Conservation (phyloP, 2,113 vertebrate species). For the Tor tambroides region DNA sequence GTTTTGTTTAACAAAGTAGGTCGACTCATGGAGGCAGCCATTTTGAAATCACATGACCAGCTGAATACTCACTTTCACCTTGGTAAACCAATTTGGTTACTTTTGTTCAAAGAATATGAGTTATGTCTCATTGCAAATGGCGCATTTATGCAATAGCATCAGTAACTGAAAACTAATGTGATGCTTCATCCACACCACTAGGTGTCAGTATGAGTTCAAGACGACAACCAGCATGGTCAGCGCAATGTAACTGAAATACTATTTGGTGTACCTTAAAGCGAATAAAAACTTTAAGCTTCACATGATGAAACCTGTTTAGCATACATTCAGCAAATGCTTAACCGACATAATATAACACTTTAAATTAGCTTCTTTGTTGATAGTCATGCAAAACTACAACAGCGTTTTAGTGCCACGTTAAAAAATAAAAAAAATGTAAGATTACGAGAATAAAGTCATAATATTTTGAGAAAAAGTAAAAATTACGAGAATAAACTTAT, state of each 20-base stretch:
- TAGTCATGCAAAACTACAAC: neutral
- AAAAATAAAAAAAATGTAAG: too few relatives aligned
- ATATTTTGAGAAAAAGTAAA: too few relatives aligned
- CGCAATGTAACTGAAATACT: neutral
- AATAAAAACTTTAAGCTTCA: neutral
- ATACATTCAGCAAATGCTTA: neutral
- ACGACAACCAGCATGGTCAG: neutral
- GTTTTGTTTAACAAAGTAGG: neutral
- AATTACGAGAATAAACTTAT: too few relatives aligned
- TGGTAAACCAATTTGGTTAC: neutral
- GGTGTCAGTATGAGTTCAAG: neutral
- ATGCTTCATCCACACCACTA: neutral
- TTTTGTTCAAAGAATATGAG: neutral
- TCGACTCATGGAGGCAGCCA: neutral
- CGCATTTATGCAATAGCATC: neutral
- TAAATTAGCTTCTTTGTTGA: neutral
- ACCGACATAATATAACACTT: too few relatives aligned
- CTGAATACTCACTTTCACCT: neutral
- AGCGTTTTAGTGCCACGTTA: too few relatives aligned
- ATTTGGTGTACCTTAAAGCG: too few relatives aligned
- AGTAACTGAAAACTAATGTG: neutral
- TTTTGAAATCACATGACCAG: constrained; percentile 7
- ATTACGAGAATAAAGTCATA: too few relatives aligned
- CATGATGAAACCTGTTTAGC: neutral
- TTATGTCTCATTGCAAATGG: neutral